A percentile compares a stretch with the other conserved stretches of the same genome.
phyloP scores from a whole-genome alignment of 2,113 vertebrate species.

The Bungarus multicinctus region DNA sequence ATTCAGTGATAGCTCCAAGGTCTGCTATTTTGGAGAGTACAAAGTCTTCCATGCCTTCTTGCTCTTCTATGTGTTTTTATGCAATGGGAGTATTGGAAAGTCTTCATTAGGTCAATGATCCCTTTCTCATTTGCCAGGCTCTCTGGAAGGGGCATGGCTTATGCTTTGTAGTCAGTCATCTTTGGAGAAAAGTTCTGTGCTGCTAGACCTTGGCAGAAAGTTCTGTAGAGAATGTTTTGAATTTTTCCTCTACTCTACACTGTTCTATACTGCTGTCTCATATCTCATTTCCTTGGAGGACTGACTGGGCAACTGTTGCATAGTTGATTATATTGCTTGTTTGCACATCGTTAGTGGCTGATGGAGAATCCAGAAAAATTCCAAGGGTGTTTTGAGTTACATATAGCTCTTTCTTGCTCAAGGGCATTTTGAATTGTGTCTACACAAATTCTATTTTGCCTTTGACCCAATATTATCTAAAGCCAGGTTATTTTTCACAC shows the following conservation, averaged over 20 bases:
- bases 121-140: neutral
- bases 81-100: neutral
- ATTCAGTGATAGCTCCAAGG: neutral
- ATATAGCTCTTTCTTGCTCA: neutral
- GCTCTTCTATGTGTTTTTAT: neutral
- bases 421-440: neutral
- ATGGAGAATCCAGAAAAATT: neutral
- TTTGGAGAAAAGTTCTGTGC: neutral
- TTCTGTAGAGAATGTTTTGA: neutral
- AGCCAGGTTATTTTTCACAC: neutral
- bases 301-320: neutral
- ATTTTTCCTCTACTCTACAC: neutral
- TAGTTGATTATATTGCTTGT: neutral
- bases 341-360: neutral
- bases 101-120: neutral
- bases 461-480: neutral
- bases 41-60: neutral
- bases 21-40: neutral
- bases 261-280: neutral
- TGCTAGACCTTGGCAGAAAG: neutral
- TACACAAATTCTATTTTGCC: neutral
- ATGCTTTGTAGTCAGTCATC: neutral
- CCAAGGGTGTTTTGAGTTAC: neutral
- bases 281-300: neutral
- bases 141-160: neutral